Conservation (phyloP, 2,113 vertebrate genomes). For the Micronisus gabar region DNA sequence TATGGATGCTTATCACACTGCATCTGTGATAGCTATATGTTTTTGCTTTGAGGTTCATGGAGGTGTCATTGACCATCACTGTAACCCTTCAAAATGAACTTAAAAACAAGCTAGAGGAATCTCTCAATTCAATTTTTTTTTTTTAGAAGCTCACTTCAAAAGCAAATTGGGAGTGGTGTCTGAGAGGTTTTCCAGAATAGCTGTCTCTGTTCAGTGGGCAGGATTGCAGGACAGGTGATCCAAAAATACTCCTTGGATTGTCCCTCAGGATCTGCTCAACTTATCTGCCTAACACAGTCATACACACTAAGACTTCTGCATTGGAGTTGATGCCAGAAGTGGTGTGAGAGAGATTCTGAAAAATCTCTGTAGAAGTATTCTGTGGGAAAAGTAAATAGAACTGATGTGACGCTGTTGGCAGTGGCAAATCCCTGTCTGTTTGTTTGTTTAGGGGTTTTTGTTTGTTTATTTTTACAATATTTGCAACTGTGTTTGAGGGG, state of each 20-base stretch:
- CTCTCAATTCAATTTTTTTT: background rate
- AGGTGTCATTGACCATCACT: background rate
- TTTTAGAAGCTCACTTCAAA: background rate
- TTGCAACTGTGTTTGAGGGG: background rate
- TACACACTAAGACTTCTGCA: accelerated
- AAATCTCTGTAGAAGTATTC: background rate
- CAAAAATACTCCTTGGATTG: background rate
- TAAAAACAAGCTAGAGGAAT: background rate
- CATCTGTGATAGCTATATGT: background rate
- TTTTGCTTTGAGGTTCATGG: background rate
- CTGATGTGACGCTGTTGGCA: background rate
- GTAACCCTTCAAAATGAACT: background rate
- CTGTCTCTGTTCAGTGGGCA: background rate
- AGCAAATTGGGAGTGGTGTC: background rate
- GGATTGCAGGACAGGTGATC: background rate
- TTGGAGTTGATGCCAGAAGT: background rate
- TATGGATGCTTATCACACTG: background rate
- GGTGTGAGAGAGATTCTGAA: background rate
- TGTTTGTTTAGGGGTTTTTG: background rate
- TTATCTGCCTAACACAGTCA: background rate
- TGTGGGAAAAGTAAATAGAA: background rate
- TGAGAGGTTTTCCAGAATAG: background rate
- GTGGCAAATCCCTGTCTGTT: background rate
- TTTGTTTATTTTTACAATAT: slow-evolving; percentile 21
- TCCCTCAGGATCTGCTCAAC: background rate